Conservation (phyloP, 1,140 invertebrate genomes). For the Trichonephila clavipes region DNA sequence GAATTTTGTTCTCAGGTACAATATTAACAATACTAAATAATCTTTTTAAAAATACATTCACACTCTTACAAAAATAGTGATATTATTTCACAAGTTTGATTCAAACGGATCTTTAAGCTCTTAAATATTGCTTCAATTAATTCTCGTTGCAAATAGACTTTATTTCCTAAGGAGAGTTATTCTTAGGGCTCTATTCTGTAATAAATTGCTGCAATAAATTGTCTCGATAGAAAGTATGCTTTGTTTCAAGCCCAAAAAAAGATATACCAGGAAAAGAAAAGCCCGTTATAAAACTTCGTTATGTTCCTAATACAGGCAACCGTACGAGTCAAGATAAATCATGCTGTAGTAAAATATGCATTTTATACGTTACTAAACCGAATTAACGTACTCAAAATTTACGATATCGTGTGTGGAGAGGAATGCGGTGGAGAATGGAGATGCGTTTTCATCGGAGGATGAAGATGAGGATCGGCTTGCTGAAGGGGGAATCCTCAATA, state of each 20-base stretch:
- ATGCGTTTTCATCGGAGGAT: not conserved
- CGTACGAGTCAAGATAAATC: not conserved
- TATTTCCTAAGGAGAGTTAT: not conserved
- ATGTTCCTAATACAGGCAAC: not conserved
- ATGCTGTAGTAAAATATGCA: conserved; percentile 44
- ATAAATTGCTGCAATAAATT: not conserved
- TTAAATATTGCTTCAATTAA: not conserved
- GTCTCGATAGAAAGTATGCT: not conserved
- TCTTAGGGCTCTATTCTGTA: not conserved
- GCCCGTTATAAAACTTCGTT: conserved; percentile 27
- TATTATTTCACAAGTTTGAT: too few relatives aligned
- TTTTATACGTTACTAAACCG: conserved; percentile 42
- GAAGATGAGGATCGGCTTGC: not conserved
- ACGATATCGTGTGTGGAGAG: conserved; percentile 37
- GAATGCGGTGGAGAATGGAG: not conserved
- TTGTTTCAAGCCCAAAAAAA: not conserved
- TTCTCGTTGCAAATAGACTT: not conserved
- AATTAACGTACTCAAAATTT: conserved; percentile 49
- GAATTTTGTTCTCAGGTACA: too few relatives aligned
- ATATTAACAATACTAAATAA: too few relatives aligned
- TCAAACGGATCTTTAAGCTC: too few relatives aligned
- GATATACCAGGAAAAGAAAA: not conserved
- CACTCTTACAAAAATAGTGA: too few relatives aligned
- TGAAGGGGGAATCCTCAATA: conserved; percentile 16
- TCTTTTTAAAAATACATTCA: too few relatives aligned